These are phyloP conservation scores for Cuniculus paca DNA, from an alignment of 2,797 vertebrate genomes.

Conservation along the genomic window DNA sequence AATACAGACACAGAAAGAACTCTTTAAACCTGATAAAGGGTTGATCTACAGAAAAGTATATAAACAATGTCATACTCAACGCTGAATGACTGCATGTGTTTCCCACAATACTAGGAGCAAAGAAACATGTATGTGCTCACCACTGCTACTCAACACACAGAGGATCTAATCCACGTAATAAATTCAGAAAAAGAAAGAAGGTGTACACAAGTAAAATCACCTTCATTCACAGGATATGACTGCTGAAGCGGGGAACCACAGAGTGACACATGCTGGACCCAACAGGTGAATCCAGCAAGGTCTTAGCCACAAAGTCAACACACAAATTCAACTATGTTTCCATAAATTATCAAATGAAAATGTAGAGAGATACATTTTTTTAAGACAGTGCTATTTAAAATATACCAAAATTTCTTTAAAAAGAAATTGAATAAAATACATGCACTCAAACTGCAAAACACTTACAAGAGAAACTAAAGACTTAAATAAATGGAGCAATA, in stretches of 20 bases:
- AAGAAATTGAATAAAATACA: not conserved
- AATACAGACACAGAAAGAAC: not conserved
- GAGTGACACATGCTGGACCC: not conserved
- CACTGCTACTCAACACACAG: not conserved
- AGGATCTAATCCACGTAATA: too few species aligned
- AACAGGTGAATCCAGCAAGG: not conserved
- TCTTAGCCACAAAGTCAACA: not conserved
- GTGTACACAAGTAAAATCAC: not conserved
- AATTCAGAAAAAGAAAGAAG: not conserved
- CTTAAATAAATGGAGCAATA: not conserved
- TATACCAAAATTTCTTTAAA: not conserved
- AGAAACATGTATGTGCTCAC: not conserved
- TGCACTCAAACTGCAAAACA: not conserved
- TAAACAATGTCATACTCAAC: not conserved
- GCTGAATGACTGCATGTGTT: not conserved
- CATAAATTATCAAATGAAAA: not conserved
- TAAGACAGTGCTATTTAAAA: not conserved
- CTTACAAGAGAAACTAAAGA: not conserved
- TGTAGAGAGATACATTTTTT: not conserved
- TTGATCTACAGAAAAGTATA: not conserved
- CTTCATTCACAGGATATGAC: not conserved
- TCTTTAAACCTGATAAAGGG: not conserved
- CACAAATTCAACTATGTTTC: not conserved
- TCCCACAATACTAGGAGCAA: not conserved
- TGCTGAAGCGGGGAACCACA: not conserved